A percentile compares a stretch with the other conserved stretches of the same genome.
These are phyloP conservation scores for Sebastes diploproa DNA, from an alignment of 2,797 vertebrate species.

Conservation along the genomic window DNA sequence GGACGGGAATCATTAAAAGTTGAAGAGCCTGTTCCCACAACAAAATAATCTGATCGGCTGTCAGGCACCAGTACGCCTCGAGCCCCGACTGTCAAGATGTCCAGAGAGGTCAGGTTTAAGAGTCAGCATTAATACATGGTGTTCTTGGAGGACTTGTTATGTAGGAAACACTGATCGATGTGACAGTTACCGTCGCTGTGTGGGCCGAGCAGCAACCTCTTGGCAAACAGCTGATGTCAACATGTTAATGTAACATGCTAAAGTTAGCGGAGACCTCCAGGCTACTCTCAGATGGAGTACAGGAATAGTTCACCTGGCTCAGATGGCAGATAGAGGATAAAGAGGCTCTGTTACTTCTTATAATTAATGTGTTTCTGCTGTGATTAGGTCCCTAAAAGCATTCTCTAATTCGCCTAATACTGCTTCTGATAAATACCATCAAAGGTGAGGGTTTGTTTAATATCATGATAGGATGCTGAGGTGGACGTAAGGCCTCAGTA, in stretches of 20 bases:
- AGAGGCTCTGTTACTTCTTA: neutral
- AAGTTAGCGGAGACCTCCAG: neutral
- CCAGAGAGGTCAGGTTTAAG: neutral
- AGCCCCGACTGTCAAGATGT: neutral
- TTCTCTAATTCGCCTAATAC: neutral
- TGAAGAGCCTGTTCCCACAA: neutral
- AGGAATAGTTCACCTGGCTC: neutral
- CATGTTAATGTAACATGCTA: neutral
- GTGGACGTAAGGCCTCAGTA: neutral
- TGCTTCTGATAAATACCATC: neutral
- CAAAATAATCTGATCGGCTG: neutral
- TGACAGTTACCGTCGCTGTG: conserved; percentile 33
- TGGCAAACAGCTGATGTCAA: conserved; percentile 45
- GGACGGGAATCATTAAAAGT: neutral
- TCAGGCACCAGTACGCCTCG: neutral
- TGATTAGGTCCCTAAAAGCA: neutral
- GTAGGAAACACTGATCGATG: conserved; percentile 22
- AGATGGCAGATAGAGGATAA: neutral
- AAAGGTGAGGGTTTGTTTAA: neutral
- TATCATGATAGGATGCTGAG: neutral
- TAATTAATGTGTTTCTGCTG: neutral
- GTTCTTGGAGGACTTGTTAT: neutral
- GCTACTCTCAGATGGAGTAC: neutral
- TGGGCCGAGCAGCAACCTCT: conserved; percentile 8
- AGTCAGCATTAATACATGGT: conserved; percentile 17